Evolutionary conservation across 2,888 invertebrate genomes (phyloP).

Genomic region (Melinaea marsaeus): DNA sequence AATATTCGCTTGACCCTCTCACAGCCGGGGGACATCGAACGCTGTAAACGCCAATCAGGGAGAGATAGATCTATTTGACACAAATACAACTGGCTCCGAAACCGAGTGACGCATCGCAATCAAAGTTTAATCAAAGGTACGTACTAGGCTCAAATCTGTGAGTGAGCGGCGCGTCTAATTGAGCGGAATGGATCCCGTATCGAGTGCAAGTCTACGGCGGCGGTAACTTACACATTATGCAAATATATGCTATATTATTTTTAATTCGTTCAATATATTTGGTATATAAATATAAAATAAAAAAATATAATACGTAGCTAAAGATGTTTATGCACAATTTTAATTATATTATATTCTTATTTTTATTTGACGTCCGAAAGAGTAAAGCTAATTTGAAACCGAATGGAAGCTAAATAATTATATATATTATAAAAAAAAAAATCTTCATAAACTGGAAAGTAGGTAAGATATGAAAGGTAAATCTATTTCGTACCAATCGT

Average conservation of each 20-base stretch:
- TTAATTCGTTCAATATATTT: too few relatives aligned
- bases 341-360: too few relatives aligned
- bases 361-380: too few relatives aligned
- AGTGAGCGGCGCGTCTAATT: constrained; percentile 64
- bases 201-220: constrained; percentile 22
- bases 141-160: constrained; percentile 50
- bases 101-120: constrained; percentile 68
- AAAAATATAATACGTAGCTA: too few relatives aligned
- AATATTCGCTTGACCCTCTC: constrained; percentile 14
- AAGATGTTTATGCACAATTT: too few relatives aligned
- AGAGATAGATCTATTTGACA: constrained; percentile 41
- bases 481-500: too few relatives aligned
- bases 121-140: constrained; percentile 73
- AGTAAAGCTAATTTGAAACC: too few relatives aligned
- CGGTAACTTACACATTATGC: neutral
- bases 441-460: too few relatives aligned
- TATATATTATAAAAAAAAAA: too few relatives aligned
- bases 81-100: constrained; percentile 47
- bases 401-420: too few relatives aligned
- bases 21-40: constrained; percentile 21
- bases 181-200: constrained; percentile 58
- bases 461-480: too few relatives aligned
- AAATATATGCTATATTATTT: neutral
- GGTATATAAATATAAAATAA: too few relatives aligned
- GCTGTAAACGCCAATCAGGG: constrained; percentile 27